Base-by-base conservation (phyloP, 2,113 vertebrate genomes). In the Monarcha castaneiventris region DNA sequence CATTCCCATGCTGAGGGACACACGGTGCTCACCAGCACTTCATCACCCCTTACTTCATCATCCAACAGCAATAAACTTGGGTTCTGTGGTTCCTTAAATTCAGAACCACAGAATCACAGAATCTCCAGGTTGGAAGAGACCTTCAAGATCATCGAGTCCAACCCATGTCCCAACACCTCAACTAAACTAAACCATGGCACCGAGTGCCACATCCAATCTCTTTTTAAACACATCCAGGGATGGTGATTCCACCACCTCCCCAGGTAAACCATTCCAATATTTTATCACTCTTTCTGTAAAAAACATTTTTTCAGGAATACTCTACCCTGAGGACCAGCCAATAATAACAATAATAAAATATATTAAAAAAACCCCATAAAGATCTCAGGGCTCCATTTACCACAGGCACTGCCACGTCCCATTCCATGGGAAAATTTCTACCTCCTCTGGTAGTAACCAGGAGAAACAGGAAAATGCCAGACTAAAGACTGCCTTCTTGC, bases 1-100 rank as follows among this genome's bases (percentile, higher is more conserved):
- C 39, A 21, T 55, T 87, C 30, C 48, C 54, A 15, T 2, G 43
- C 26, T 73, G 2, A 33, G 49, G n/a, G 58, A 77, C 49, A 64
- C 55, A 55, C 13, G 0, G 0, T 32, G 15, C 32, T 48, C 51
- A 32, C 6, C 4, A 3, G 10, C 11, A 4, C 35, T 54, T 33
- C 52, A 25, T 9, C 13, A 6, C 10, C 44, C 73, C 23, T 33
- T 61, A 49, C 20, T 58, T 61, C 79, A 88, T 20, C 69, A 54
- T 10, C 49, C 43, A 63, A 63, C 3, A 21, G 26, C 51, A 66
- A 49, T 22, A 64, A 81, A 46, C 16, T 6, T 29, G 14, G 16
- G 51, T 26, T 74, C 29, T 74, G 26, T 1, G 1, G 12, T 30
- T 39, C 62, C 48, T 59, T 55, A 67, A 35, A 35, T 56, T 56